A percentile compares a stretch with the other conserved stretches of the same genome.
These are phyloP conservation scores for Cynodonichthys magdalenae DNA, from an alignment of 2,797 vertebrate species.

Conservation along the genomic window DNA sequence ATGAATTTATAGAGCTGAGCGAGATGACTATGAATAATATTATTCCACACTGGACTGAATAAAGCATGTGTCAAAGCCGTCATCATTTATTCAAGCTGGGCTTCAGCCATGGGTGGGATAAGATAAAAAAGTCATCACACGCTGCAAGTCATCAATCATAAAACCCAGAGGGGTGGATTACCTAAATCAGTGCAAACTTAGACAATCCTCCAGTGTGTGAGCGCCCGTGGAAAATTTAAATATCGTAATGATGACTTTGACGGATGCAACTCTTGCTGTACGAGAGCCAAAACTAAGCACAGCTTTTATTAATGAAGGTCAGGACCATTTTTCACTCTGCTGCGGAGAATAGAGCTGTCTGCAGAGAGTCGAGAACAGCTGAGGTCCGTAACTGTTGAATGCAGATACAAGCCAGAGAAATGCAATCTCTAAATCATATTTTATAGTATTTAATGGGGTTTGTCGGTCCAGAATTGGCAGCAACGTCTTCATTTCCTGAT, in stretches of 20 bases:
- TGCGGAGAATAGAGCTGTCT: slow-evolving; percentile 4
- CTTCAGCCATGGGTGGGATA: slow-evolving; percentile 24
- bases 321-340: slow-evolving; percentile 22
- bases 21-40: slow-evolving; percentile 38
- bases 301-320: slow-evolving; percentile 35
- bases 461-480: neutral
- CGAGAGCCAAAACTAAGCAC: slow-evolving; percentile 49
- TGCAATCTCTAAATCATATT: neutral
- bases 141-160: slow-evolving; percentile 32
- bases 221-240: slow-evolving; percentile 42
- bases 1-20: slow-evolving; percentile 37
- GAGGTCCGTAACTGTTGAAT: slow-evolving; percentile 16
- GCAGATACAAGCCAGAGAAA: neutral
- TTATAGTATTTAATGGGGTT: neutral
- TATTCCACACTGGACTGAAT: slow-evolving; percentile 29
- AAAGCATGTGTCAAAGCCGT: slow-evolving; percentile 27
- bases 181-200: slow-evolving; percentile 15
- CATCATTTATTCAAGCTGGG: slow-evolving; percentile 44
- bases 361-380: slow-evolving; percentile 12
- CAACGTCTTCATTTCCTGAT: neutral
- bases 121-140: slow-evolving; percentile 45
- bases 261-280: slow-evolving; percentile 16
- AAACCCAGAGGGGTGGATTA: slow-evolving; percentile 8
- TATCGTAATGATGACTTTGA: slow-evolving; percentile 46
- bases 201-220: slow-evolving; percentile 12